phyloP scores from a whole-genome alignment of 2,888 invertebrate genomes.

The Endomychus coccineus region DNA sequence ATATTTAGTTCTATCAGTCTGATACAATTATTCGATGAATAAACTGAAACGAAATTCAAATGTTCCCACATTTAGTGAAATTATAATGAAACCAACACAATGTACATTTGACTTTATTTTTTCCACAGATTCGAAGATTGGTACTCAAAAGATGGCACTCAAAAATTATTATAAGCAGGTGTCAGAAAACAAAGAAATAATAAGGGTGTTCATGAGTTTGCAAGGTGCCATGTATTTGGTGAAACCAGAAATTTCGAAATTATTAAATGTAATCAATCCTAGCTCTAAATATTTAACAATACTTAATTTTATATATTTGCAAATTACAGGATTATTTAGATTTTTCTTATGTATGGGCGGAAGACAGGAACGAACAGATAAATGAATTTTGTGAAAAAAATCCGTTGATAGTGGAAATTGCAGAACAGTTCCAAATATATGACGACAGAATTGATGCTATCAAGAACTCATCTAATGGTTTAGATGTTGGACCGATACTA shows the following conservation, averaged over 20 bases:
- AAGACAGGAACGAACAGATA: slow-evolving; percentile 60
- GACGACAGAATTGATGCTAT: slow-evolving; percentile 60
- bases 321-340: slow-evolving; percentile 48
- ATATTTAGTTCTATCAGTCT: too few relatives aligned
- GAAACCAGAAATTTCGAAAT: slow-evolving; percentile 58
- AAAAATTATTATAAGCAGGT: slow-evolving; percentile 65
- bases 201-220: slow-evolving; percentile 64
- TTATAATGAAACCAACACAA: too few relatives aligned
- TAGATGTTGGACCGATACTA: slow-evolving; percentile 69
- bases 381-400: slow-evolving; percentile 61
- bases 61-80: too few relatives aligned
- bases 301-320: background rate
- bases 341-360: slow-evolving; percentile 68
- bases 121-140: slow-evolving; percentile 3
- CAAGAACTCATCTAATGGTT: slow-evolving; percentile 51
- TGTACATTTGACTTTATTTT: too few relatives aligned
- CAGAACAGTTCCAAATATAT: slow-evolving; percentile 65
- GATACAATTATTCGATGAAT: too few relatives aligned
- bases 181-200: slow-evolving; percentile 73
- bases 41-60: too few relatives aligned
- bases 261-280: slow-evolving; percentile 46
- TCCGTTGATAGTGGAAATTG: slow-evolving; percentile 68
- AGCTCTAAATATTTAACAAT: background rate
- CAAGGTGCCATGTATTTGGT: slow-evolving; percentile 67
- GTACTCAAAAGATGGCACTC: slow-evolving; percentile 18